Conservation (phyloP, 2,888 invertebrate species). For the Eupithecia exiguata region DNA sequence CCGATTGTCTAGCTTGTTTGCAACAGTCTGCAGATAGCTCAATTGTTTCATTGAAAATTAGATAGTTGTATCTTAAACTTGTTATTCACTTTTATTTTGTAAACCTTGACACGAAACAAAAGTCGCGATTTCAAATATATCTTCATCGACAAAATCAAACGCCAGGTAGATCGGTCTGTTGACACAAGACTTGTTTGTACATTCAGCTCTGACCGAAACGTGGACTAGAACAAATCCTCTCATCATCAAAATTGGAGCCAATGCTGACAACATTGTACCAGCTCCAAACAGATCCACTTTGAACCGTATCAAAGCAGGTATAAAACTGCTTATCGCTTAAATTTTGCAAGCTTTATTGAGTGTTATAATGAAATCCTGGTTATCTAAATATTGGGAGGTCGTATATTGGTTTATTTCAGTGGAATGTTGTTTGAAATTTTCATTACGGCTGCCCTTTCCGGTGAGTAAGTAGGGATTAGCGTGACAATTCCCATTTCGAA, state of each 20-base stretch:
- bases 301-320: slow-evolving; percentile 20
- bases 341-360: slow-evolving; percentile 32
- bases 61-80: background rate
- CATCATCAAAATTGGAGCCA: slow-evolving; percentile 43
- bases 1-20: background rate
- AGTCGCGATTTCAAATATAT: background rate
- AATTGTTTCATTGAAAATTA: background rate
- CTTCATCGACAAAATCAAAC: slow-evolving; percentile 31
- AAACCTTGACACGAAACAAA: background rate
- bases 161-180: slow-evolving; percentile 20
- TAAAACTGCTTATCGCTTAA: slow-evolving; percentile 28
- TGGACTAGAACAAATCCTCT: slow-evolving; percentile 31
- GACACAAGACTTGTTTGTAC: slow-evolving; percentile 30
- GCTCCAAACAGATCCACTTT: slow-evolving; percentile 15
- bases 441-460: slow-evolving; percentile 12
- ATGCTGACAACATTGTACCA: slow-evolving; percentile 30
- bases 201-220: slow-evolving; percentile 24
- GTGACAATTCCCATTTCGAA: slow-evolving; percentile 13
- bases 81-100: background rate
- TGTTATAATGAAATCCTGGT: slow-evolving; percentile 38
- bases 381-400: slow-evolving; percentile 35
- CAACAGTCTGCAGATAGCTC: background rate
- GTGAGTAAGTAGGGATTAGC: slow-evolving; percentile 15
- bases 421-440: slow-evolving; percentile 31
- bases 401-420: slow-evolving; percentile 34